These are phyloP conservation scores for Parelbella ahira DNA, from an alignment of 2,888 invertebrate genomes.

Conservation along the genomic window DNA sequence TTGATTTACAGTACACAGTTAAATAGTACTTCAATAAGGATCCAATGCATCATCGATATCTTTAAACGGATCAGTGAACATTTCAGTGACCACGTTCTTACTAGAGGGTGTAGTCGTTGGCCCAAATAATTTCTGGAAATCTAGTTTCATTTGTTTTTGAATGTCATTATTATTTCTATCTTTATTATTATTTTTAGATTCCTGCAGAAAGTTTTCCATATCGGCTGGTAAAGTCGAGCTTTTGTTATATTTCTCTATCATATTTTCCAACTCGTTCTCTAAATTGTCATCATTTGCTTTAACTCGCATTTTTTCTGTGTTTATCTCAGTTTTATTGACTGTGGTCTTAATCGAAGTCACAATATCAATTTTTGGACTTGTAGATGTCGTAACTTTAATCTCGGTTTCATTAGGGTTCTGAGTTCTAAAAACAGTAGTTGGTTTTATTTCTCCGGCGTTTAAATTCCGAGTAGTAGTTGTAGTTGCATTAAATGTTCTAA, in stretches of 20 bases:
- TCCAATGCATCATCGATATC: slow-evolving; percentile 3
- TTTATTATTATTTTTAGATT: background rate
- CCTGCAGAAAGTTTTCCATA: background rate
- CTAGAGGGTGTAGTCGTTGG: background rate
- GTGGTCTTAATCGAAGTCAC: too few relatives aligned
- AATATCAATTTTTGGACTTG: too few relatives aligned
- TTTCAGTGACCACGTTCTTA: slow-evolving; percentile 3
- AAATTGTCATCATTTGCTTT: background rate
- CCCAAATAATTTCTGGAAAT: background rate
- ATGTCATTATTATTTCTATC: background rate
- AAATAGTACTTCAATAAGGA: too few relatives aligned
- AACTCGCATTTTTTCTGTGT: background rate
- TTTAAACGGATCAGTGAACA: slow-evolving; percentile 8
- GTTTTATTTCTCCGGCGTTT: background rate
- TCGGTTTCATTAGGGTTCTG: background rate
- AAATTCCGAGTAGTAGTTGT: slow-evolving; percentile 1
- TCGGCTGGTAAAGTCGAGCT: background rate
- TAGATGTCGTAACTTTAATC: too few relatives aligned
- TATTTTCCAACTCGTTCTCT: slow-evolving; percentile 8
- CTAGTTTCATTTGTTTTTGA: slow-evolving; percentile 1
- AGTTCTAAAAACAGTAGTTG: background rate
- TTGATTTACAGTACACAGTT: too few relatives aligned
- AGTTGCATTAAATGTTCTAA: background rate
- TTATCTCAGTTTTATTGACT: too few relatives aligned
- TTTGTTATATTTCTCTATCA: background rate